Evolutionary conservation across 2,888 invertebrate species (phyloP), one percentile per base, ranked within the genome.

Genomic region (Elysia crispata): DNA sequence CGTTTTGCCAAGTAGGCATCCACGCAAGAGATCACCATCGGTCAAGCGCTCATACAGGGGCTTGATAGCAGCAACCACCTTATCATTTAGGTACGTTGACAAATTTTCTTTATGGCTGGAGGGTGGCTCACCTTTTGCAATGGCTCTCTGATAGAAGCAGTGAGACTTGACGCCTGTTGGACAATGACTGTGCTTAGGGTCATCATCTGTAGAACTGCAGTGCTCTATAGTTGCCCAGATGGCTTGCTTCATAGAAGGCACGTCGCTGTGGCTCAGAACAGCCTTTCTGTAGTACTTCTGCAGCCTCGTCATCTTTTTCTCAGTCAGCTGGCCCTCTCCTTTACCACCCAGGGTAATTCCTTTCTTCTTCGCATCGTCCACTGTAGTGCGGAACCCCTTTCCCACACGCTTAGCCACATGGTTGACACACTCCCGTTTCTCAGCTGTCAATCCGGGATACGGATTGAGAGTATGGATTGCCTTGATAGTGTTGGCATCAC

Each of bases 381-480:
- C 76, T 23, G 64, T 5, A 25, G 31, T 76, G 64, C 66, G 66
- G 1, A 76, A 41, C 1, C 30, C 62, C 15, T 33, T 64, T 11
- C 64, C 64, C 23, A 76, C 30, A 13, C 64, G 31, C 23, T 60
- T 60, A 6, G 8, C 60, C 3, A 60, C 60, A 23, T 60, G 60
- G 60, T 60, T 60, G 23, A 77, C 49, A 41, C 69, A 77, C 49
- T 77, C 77, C 25, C 49, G 67, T 69, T 77, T 69, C 31, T 67
- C 30, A 1, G 67, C 67, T 25, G 15, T 23, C n/a, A 33, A 8
- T 28, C 54, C 8, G 13, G 50, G 67, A 41, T 69, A 77, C 8
- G 77, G 77, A 11, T 77, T 31, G n/a, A 66, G 66, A 20, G 31
- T 54, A 15, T 54, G 54, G 67, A 77, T 28, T 30, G 67, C 77